Base-by-base conservation (phyloP, 2,888 invertebrate genomes). In the Sipha maydis region DNA sequence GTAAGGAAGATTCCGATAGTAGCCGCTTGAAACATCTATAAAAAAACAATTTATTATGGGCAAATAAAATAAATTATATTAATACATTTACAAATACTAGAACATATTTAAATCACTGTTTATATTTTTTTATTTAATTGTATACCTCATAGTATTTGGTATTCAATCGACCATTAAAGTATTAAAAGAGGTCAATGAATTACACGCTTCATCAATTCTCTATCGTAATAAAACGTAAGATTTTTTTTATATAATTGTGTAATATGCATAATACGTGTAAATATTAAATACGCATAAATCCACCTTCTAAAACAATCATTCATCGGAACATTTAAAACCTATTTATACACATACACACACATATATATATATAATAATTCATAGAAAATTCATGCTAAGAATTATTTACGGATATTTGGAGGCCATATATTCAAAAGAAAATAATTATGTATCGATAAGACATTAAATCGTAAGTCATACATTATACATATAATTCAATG, bases 141-240 rank as follows among this genome's bases (percentile, higher is more conserved):
- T 73, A n/a, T 82, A 34, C 75, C 25, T 25, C 4, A 38, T 67
- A 88, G 41, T 75, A 82, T 75, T 48, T 73, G 25, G 75, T 76
- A 76, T 73, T 88, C 48, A 76, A 88, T 75, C 61, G 75, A 88
- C 88, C 88, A 82, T 88, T 88, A 82, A 85, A 88, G 41, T 41
- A 82, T 75, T 48, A 82, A 75, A 88, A 76, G 88, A 71, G 88
- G 88, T 88, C 88, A 88, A 80, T 88, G 88, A 88, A 88, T 75
- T 75, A 67, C 80, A 88, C 88, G 88, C 82, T 88, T 88, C 88
- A 34, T 88, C 80, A 88, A n/a, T 80, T 88, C 82, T 88, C 88
- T 88, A 82, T 80, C 75, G 88, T 88, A 88, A 88, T 82, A 88
- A 17, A 76, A 75, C 48, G 82, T 76, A 75, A 82, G 61, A 82